Evolutionary conservation across 2,113 vertebrate genomes (phyloP).

Genomic region (Martes martes): DNA sequence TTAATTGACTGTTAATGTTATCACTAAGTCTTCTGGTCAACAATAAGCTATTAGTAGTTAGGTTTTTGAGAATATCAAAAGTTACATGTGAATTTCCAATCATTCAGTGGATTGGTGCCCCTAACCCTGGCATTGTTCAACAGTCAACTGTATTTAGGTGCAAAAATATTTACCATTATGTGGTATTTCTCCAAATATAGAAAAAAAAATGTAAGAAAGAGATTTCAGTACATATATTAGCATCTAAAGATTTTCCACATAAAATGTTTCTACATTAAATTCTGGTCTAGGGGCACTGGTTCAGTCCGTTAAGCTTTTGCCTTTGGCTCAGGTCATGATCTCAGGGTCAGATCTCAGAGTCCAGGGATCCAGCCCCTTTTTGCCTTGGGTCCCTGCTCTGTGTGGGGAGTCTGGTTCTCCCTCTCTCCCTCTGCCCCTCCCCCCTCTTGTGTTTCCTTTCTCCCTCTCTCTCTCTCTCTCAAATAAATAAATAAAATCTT

Average conservation of each 20-base stretch:
- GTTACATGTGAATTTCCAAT: neutral
- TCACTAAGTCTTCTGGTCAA: neutral
- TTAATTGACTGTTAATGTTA: neutral
- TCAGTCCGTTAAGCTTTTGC: neutral
- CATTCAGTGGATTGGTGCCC: neutral
- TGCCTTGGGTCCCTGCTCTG: neutral
- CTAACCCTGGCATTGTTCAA: neutral
- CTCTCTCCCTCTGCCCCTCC: neutral
- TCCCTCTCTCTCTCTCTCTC: neutral
- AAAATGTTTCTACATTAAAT: neutral
- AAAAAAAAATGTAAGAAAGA: neutral
- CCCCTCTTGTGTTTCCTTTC: neutral
- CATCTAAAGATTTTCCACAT: constrained; percentile 3
- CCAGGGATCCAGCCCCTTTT: neutral
- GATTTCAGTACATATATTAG: neutral
- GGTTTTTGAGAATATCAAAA: neutral
- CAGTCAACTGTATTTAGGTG: neutral
- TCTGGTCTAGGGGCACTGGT: neutral
- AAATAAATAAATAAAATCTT: neutral
- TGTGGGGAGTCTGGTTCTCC: neutral
- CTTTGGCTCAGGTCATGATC: neutral
- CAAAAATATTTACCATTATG: neutral
- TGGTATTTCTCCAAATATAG: neutral
- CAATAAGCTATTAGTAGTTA: neutral
- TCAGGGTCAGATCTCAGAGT: neutral